Percentiles rank a stretch among this genome's conserved stretches.
phyloP scores from a whole-genome alignment of 2,888 invertebrate genomes.

The Pristionchus maxplancki region DNA sequence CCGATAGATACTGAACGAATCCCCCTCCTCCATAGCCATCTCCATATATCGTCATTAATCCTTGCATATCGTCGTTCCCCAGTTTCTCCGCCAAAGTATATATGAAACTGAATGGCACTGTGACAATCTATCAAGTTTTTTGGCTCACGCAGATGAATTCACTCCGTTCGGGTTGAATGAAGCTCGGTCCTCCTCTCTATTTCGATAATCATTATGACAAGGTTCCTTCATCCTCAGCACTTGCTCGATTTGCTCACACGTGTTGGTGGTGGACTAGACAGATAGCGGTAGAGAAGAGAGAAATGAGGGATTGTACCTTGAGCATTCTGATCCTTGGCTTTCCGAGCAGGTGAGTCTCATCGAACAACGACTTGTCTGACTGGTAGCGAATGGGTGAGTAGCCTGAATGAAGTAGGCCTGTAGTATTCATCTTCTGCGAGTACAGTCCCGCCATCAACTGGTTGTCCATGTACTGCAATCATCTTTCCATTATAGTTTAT shows the following conservation, averaged over 20 bases:
- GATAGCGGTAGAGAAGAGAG: neutral
- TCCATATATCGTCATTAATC: slow-evolving; percentile 78
- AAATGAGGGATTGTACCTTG: slow-evolving; percentile 56
- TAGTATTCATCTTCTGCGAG: neutral
- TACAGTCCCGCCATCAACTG: slow-evolving; percentile 56
- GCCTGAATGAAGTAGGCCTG: too few species aligned
- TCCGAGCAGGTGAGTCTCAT: slow-evolving; percentile 83
- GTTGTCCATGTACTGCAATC: slow-evolving; percentile 54
- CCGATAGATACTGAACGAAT: slow-evolving; percentile 80
- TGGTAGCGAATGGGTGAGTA: neutral
- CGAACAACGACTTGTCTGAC: slow-evolving; percentile 78
- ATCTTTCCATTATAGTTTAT: neutral
- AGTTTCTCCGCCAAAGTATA: slow-evolving; percentile 76
- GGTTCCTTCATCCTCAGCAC: slow-evolving; percentile 83
- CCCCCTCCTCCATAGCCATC: slow-evolving; percentile 80
- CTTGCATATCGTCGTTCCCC: slow-evolving; percentile 77
- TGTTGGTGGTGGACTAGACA: slow-evolving; percentile 81
- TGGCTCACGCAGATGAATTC: neutral
- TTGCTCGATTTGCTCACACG: slow-evolving; percentile 84
- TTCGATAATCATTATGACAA: slow-evolving; percentile 83
- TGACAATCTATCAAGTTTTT: neutral
- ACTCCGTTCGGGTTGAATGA: slow-evolving; percentile 79
- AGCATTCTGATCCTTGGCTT: slow-evolving; percentile 79
- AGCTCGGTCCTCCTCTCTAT: slow-evolving; percentile 81
- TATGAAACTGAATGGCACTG: slow-evolving; percentile 75